Base-by-base conservation (phyloP, 2,888 invertebrate species). In the Tricholauxania praeusta region DNA sequence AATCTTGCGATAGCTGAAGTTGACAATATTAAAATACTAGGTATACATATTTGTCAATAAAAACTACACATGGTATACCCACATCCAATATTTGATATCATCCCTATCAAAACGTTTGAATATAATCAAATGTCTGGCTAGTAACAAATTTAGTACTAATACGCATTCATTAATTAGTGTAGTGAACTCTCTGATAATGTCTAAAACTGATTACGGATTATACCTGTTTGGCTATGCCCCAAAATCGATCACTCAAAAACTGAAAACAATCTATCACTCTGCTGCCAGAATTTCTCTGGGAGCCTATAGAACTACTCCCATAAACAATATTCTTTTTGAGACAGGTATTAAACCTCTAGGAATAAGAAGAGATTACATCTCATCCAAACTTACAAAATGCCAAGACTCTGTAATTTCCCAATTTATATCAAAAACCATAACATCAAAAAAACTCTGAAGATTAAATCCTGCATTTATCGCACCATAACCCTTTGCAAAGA, bases 51-150 rank as follows among this genome's bases (percentile, higher is more conserved):
- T 57, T 2, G 49, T 68, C 22, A 63, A 63, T n/a, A 53, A 47
- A 17, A 68, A 28, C 3, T 72, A 72, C 22, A 68, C 8, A 12
- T 62, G 64, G 62, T 68, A 67, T 10, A 14, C 48, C 7, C 60
- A 68, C 19, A 67, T 72, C 10, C 22, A 68, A 15, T 19, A 19
- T 17, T 28, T 63, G 14, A 3, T 28, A 28, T 28, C 28, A 28
- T 53, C 53, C 2, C 15, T 67, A 53, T 62, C 15, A 10, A 55
- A 66, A 10, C 14, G 49, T 49, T 49, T 60, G 17, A 52, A 71
- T 32, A 22, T 57, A 10, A 72, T 77, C 3, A 77, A 73, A 68
- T 77, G 74, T 52, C n/a, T 77, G 7, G 49, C 64, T 4, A 72
- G 51, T 22, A 14, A 15, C 4, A 73, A 74, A 70, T 48, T 74